Evolutionary conservation across 2,113 vertebrate genomes (phyloP), one percentile per base, ranked within the genome.

Genomic region (human): DNA sequence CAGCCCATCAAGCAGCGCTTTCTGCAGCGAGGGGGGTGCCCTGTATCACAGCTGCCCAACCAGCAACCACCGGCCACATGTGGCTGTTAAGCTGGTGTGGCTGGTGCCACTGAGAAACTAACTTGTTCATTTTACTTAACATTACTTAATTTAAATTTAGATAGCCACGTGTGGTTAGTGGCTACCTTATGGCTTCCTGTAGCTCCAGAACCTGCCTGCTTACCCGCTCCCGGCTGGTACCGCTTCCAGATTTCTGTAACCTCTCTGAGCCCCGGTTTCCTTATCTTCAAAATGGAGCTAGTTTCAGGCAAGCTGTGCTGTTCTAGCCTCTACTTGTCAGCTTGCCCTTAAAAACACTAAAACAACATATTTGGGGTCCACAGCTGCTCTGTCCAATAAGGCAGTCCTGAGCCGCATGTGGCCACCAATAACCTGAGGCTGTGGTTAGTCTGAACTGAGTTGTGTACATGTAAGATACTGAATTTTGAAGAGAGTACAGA

Each of bases 161-260:
- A n/a, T 3, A 52, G 27, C 30, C 43, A 16, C 0, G 0, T 0
- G 4, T 0, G 0, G 43, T 18, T 4, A 32, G 32, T 0, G 32
- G 40, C 52, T 48, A 17, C 59, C 4, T 3, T 13, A 16, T 2
- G 14, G 45, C 48, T n/a, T 2, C 1, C 64, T 3, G 8, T 32
- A 43, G 72, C 75, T 45, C 38, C 2, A 57, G 55, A 79, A 9
- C 64, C 27, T 35, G 43, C 2, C 0, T 20, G 38, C 50, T 35
- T 7, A 35, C 23, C 1, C 59, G 0, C 2, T 64, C 25, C 38
- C 5, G 11, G 18, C 64, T 48, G 68, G 23, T 25, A 1, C 38
- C 1, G 1, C 40, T 9, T 22, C 16, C 30, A n/a, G 57, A 12
- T 22, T 23, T 16, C 45, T 25, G 3, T 9, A 18, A 10, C 13